phyloP scores from a whole-genome alignment of 2,113 vertebrate genomes.

The Regulus satrapa region DNA sequence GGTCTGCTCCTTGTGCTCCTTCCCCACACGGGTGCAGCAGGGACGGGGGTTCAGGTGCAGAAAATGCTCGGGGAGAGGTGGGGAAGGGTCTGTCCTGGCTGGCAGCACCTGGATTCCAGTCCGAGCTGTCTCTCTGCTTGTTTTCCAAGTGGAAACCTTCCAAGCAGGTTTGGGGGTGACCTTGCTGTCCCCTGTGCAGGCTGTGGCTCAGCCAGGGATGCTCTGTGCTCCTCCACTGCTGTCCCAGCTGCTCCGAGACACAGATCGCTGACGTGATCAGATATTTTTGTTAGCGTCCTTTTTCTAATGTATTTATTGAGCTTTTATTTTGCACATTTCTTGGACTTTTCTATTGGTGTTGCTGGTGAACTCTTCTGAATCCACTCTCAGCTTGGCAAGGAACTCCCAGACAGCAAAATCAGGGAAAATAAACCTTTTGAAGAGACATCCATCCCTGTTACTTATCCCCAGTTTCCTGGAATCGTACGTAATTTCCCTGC shows the following conservation, averaged over 20 bases:
- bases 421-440: conserved; percentile 16
- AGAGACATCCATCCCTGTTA: not conserved
- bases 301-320: not conserved
- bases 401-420: not conserved
- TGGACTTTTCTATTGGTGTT: not conserved
- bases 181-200: not conserved
- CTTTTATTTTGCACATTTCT: conserved; percentile 25
- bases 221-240: not conserved
- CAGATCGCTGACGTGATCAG: accelerated
- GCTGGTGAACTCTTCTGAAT: conserved; percentile 6
- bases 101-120: not conserved
- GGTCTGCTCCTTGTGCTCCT: not conserved
- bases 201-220: not conserved
- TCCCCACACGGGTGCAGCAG: not conserved
- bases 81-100: not conserved
- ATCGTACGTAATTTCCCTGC: not conserved
- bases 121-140: not conserved
- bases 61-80: not conserved
- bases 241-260: accelerated
- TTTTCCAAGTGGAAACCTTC: not conserved
- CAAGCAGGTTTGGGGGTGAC: not conserved
- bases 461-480: conserved; percentile 39
- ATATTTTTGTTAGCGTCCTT: not conserved
- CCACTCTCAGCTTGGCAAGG: not conserved
- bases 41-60: not conserved